A percentile compares a stretch with the other conserved stretches of the same genome.
phyloP scores from a whole-genome alignment of 2,113 vertebrate species.

The Aegotheles bennettii region DNA sequence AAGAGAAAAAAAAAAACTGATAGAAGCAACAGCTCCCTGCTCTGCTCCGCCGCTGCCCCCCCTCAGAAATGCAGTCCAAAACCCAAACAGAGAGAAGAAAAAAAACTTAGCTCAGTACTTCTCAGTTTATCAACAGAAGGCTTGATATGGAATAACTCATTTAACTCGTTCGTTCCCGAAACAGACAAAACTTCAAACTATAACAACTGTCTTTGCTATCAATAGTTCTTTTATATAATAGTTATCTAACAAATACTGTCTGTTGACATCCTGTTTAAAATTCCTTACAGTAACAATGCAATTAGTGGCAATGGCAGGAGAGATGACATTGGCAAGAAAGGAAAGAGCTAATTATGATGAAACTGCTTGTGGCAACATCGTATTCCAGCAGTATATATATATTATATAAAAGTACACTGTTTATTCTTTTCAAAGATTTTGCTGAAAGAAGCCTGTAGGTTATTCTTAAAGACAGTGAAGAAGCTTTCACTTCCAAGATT shows the following conservation, averaged over 20 bases:
- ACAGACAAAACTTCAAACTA: too few species aligned
- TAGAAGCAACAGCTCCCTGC: too few species aligned
- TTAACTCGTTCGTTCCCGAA: too few species aligned
- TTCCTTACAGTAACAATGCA: neutral
- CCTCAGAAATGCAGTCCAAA: too few species aligned
- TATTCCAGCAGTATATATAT: neutral
- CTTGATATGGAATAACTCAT: too few species aligned
- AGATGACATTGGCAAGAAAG: neutral
- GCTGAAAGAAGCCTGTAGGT: neutral
- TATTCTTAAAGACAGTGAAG: neutral
- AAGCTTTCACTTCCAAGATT: neutral
- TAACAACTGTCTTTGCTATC: neutral
- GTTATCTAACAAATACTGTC: neutral
- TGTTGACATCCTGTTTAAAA: neutral
- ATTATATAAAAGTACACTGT: neutral
- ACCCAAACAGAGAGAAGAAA: too few species aligned
- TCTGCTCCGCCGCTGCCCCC: too few species aligned
- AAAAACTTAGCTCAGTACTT: too few species aligned
- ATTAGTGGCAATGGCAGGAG: neutral
- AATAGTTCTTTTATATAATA: neutral
- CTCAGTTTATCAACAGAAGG: too few species aligned
- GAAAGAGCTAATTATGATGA: neutral
- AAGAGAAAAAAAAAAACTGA: too few species aligned
- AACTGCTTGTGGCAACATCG: neutral
- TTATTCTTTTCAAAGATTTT: neutral